These are phyloP conservation scores for Gymnobelideus leadbeateri DNA, from an alignment of 2,113 vertebrate genomes.

Conservation along the genomic window DNA sequence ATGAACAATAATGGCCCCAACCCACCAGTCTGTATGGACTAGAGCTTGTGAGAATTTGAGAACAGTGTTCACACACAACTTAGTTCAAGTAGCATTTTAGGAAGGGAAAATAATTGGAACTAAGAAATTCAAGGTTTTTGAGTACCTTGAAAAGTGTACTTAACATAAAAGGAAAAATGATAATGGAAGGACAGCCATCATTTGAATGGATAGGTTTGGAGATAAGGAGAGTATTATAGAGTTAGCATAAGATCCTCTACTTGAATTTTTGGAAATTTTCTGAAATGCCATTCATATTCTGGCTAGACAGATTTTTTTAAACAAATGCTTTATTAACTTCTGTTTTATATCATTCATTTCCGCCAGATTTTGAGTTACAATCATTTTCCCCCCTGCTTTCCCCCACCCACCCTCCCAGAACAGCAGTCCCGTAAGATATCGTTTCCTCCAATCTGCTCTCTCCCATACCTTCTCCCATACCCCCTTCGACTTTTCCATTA, in stretches of 20 bases:
- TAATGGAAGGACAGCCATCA: constrained; percentile 10
- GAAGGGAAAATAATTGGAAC: constrained; percentile 44
- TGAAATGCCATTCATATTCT: background rate
- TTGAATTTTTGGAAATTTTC: constrained; percentile 3
- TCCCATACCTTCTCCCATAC: no score
- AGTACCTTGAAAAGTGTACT: constrained; percentile 57
- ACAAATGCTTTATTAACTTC: no score
- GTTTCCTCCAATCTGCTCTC: no score
- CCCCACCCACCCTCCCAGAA: no score
- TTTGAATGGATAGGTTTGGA: constrained; percentile 32
- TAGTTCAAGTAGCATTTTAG: constrained; percentile 37
- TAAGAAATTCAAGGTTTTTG: background rate
- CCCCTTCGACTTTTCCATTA: no score
- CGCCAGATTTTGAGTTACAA: no score
- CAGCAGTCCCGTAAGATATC: no score
- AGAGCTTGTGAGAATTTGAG: constrained; percentile 3
- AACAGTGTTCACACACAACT: constrained; percentile 17
- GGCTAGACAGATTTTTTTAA: background rate
- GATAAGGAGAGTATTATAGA: background rate
- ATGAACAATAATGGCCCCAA: constrained; percentile 5
- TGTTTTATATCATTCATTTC: no score
- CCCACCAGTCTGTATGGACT: background rate
- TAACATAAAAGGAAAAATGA: constrained; percentile 45
- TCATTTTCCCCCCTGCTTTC: no score
- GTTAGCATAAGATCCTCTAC: background rate